A percentile compares a stretch with the other conserved stretches of the same genome.
These are phyloP conservation scores for Phortica variegata DNA, from an alignment of 1,140 invertebrate genomes.

Conservation along the genomic window DNA sequence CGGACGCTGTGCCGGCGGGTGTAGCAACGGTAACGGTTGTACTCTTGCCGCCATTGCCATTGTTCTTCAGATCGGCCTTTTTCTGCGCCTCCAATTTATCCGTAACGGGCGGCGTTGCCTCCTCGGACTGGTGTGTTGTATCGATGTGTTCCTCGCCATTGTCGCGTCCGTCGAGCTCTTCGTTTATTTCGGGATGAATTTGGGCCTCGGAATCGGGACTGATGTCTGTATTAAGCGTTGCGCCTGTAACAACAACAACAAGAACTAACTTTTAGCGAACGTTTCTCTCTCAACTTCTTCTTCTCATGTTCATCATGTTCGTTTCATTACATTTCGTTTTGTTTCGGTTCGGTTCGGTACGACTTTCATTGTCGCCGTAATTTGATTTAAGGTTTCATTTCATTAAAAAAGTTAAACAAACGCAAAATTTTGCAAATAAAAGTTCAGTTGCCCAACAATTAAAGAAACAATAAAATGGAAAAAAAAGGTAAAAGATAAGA, in stretches of 20 bases:
- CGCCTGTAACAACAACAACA: conserved; percentile 57
- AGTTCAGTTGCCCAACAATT: no score
- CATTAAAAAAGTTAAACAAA: no score
- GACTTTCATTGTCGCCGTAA: no score
- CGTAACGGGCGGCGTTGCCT: conserved; percentile 52
- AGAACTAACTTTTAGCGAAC: conserved; percentile 57
- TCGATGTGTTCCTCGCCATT: conserved; percentile 53
- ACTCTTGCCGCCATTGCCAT: conserved; percentile 8
- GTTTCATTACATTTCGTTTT: no score
- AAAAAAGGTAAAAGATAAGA: no score
- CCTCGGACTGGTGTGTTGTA: conserved; percentile 44
- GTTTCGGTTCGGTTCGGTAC: no score
- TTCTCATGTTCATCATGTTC: no score
- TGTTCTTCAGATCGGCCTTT: conserved; percentile 49
- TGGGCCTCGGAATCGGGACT: conserved; percentile 56
- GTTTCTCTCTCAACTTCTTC: no score
- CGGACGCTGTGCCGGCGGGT: conserved; percentile 35
- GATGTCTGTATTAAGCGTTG: conserved; percentile 54
- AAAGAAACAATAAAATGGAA: no score
- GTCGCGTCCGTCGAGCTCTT: conserved; percentile 49
- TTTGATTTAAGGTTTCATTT: no score
- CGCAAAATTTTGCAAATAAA: no score
- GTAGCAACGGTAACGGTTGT: no score
- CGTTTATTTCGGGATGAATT: conserved; percentile 49
- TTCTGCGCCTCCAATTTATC: conserved; percentile 52